Evolutionary conservation across 2,888 invertebrate genomes (phyloP).

Genomic region (Caenorhabditis doughertyi): DNA sequence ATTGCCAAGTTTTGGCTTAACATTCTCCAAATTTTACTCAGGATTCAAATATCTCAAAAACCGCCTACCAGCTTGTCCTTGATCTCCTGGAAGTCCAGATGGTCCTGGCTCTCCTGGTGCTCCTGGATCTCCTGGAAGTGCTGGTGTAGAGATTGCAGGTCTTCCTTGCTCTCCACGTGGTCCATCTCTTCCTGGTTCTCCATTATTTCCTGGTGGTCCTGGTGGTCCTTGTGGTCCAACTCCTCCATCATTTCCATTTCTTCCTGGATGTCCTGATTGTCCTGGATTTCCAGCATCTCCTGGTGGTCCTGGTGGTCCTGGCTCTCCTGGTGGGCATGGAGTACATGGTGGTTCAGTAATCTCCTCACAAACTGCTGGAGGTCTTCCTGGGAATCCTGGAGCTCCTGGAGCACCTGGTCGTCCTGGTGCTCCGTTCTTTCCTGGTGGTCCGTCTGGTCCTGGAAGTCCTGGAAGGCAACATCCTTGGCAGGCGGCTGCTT

Average conservation of each 20-base stretch:
- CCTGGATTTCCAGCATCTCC: constrained; percentile 75
- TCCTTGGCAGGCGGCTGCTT: constrained; percentile 71
- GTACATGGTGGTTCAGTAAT: constrained; percentile 82
- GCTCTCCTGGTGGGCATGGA: constrained; percentile 82
- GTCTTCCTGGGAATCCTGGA: constrained; percentile 82
- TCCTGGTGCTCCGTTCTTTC: constrained; percentile 81
- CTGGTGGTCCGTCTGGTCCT: constrained; percentile 80
- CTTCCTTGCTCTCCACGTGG: constrained; percentile 82
- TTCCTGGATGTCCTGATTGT: constrained; percentile 77
- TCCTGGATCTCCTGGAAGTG: constrained; percentile 82
- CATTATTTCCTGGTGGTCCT: constrained; percentile 79
- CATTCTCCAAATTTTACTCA: too few species aligned
- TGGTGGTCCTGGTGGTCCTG: constrained; percentile 79
- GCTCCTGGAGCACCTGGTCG: constrained; percentile 82
- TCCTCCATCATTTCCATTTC: constrained; percentile 82
- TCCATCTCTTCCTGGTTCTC: constrained; percentile 80
- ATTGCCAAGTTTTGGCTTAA: too few species aligned
- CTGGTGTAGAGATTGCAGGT: constrained; percentile 82
- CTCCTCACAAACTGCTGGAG: constrained; percentile 82
- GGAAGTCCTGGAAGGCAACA: constrained; percentile 81
- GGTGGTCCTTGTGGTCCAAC: constrained; percentile 81
- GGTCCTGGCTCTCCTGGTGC: constrained; percentile 81
- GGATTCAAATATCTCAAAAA: too few species aligned
- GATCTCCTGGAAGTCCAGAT: constrained; percentile 80
- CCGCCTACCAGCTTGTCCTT: constrained; percentile 73